These are phyloP conservation scores for Lophotis ruficrista DNA, from an alignment of 2,113 vertebrate species.

Conservation along the genomic window DNA sequence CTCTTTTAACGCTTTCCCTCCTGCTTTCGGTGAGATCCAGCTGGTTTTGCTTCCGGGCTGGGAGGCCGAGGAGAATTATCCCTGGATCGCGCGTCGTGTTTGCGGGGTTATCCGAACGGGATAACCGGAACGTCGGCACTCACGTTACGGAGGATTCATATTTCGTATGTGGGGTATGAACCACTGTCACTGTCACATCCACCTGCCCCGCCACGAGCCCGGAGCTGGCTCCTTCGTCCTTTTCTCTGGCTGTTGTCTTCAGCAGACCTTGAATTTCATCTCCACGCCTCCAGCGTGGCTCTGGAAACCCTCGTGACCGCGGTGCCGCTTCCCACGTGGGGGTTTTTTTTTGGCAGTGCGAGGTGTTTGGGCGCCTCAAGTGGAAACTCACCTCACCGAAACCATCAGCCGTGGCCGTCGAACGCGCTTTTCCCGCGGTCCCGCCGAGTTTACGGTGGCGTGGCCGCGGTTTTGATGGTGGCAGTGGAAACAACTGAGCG, in stretches of 20 bases:
- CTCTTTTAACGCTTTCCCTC: slow-evolving; percentile 22
- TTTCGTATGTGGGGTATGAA: slow-evolving; percentile 5
- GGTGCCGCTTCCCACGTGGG: accelerated
- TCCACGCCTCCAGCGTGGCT: accelerated
- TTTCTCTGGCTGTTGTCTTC: neutral
- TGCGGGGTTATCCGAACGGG: neutral
- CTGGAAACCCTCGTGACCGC: accelerated
- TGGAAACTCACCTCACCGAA: neutral
- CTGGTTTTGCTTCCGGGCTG: neutral
- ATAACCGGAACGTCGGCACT: neutral
- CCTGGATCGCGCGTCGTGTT: neutral
- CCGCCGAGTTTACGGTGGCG: neutral
- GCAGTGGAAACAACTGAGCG: neutral
- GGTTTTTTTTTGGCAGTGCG: neutral
- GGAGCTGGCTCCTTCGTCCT: neutral
- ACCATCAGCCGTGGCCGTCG: accelerated
- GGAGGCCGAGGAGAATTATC: accelerated
- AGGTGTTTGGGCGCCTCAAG: neutral
- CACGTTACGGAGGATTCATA: slow-evolving; percentile 44
- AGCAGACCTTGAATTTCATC: neutral
- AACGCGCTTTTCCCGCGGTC: accelerated
- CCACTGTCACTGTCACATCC: neutral
- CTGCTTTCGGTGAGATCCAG: neutral
- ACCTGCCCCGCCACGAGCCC: neutral
- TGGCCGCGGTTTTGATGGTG: neutral